A percentile compares a stretch with the other conserved stretches of the same genome.
Evolutionary conservation across 2,888 invertebrate species (phyloP).

Genomic region (Synanthedon andrenaeformis): DNA sequence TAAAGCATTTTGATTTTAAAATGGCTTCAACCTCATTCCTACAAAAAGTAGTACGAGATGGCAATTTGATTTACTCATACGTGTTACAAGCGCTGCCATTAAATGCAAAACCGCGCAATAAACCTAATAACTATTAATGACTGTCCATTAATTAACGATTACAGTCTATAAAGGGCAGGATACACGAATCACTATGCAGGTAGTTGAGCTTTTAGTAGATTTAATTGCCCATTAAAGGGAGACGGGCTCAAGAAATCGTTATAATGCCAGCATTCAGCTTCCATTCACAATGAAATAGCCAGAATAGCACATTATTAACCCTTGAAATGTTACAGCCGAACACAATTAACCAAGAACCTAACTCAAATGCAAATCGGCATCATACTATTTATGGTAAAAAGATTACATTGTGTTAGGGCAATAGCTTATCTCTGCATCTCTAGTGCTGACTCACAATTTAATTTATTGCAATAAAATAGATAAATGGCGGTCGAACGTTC

Average conservation of each 20-base stretch:
- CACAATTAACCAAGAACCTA: slow-evolving; percentile 57
- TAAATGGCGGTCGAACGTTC: slow-evolving; percentile 53
- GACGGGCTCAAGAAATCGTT: slow-evolving; percentile 44
- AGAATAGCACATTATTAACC: slow-evolving; percentile 50
- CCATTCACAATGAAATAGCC: slow-evolving; percentile 62
- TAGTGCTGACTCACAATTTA: slow-evolving; percentile 53
- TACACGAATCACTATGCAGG: slow-evolving; percentile 7
- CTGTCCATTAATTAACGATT: slow-evolving; percentile 14
- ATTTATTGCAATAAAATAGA: slow-evolving; percentile 66
- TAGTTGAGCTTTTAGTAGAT: slow-evolving; percentile 3
- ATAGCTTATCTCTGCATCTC: slow-evolving; percentile 59
- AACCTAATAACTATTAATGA: slow-evolving; percentile 1
- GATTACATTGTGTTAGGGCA: slow-evolving; percentile 62
- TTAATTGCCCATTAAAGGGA: slow-evolving; percentile 56
- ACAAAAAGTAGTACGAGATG: background rate
- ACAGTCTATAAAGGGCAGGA: slow-evolving; percentile 21
- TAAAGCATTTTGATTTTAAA: background rate
- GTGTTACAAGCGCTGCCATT: background rate
- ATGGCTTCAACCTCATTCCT: background rate
- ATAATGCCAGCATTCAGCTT: slow-evolving; percentile 21
- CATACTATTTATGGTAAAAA: slow-evolving; percentile 62
- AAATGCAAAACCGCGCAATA: background rate
- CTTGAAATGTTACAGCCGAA: slow-evolving; percentile 25
- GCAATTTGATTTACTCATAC: background rate
- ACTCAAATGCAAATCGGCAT: slow-evolving; percentile 62